These are phyloP conservation scores for Teinopalpus imperialis DNA, from an alignment of 2,888 invertebrate genomes.

Conservation along the genomic window DNA sequence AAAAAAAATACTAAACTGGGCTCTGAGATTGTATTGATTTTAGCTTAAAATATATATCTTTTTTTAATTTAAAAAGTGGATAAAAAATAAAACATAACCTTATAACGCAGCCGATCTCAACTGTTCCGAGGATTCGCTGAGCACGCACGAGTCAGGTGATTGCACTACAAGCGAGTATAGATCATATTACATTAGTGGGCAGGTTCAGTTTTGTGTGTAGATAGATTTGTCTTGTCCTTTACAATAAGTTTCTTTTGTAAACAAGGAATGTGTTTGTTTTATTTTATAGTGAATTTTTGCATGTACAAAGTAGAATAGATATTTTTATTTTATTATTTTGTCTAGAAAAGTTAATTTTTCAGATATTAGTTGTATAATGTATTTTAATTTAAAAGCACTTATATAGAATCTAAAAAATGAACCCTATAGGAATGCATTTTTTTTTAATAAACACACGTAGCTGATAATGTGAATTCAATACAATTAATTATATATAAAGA, in stretches of 20 bases:
- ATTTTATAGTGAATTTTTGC: conserved; percentile 11
- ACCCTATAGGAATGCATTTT: too few relatives aligned
- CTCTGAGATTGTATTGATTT: too few relatives aligned
- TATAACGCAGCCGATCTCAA: conserved; percentile 87
- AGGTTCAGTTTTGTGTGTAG: conserved; percentile 51
- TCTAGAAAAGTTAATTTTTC: not conserved
- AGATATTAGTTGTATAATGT: too few relatives aligned
- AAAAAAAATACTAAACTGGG: too few relatives aligned
- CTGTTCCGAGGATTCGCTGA: conserved; percentile 90
- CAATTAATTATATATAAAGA: too few relatives aligned
- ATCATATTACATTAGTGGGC: conserved; percentile 36
- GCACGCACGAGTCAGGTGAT: conserved; percentile 91
- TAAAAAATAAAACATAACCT: conserved; percentile 35
- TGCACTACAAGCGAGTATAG: conserved; percentile 63
- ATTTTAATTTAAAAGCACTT: too few relatives aligned
- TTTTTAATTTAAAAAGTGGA: too few relatives aligned
- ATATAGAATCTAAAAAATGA: too few relatives aligned
- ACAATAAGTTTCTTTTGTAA: not conserved
- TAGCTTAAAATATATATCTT: too few relatives aligned
- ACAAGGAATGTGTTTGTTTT: conserved; percentile 6
- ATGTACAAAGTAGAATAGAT: conserved; percentile 17
- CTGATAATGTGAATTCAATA: too few relatives aligned
- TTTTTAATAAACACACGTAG: too few relatives aligned
- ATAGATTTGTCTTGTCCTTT: conserved; percentile 34
- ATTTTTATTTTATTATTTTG: conserved; percentile 4